Evolutionary conservation across 1,140 invertebrate species (phyloP).

Genomic region (Solenopsis fugax): DNA sequence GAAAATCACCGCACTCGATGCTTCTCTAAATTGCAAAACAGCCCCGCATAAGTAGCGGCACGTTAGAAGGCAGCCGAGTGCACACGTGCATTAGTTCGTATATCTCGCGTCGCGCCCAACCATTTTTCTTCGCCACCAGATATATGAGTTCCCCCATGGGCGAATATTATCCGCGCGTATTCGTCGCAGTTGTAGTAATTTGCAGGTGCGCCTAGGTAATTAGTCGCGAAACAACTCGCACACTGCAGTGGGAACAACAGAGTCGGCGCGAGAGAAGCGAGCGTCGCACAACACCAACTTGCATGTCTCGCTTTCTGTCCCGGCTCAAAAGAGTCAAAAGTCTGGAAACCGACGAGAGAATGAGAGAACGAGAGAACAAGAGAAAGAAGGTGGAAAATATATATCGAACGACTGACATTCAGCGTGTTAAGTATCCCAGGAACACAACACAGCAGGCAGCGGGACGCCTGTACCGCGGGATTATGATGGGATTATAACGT

Average conservation of each 20-base stretch:
- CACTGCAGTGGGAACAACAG: background rate
- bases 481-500: conserved; percentile 33
- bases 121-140: conserved; percentile 22
- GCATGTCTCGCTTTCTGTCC: background rate
- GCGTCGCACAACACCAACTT: background rate
- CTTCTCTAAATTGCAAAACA: conserved; percentile 65
- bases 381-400: background rate
- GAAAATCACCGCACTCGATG: conserved; percentile 64
- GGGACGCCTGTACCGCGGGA: background rate
- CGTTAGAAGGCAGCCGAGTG: background rate
- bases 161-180: conserved; percentile 20
- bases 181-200: conserved; percentile 51
- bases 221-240: conserved; percentile 53
- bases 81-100: conserved; percentile 23
- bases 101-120: conserved; percentile 16
- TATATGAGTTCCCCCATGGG: background rate
- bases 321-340: conserved; percentile 8
- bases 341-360: background rate
- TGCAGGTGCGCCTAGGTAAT: conserved; percentile 53
- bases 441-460: background rate
- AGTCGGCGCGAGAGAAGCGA: background rate
- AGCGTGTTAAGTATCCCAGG: background rate
- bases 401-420: background rate
- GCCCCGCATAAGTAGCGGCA: conserved; percentile 41
- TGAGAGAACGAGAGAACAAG: no score